These are phyloP conservation scores for Littorina saxatilis DNA, from an alignment of 1,140 invertebrate genomes.

Conservation along the genomic window DNA sequence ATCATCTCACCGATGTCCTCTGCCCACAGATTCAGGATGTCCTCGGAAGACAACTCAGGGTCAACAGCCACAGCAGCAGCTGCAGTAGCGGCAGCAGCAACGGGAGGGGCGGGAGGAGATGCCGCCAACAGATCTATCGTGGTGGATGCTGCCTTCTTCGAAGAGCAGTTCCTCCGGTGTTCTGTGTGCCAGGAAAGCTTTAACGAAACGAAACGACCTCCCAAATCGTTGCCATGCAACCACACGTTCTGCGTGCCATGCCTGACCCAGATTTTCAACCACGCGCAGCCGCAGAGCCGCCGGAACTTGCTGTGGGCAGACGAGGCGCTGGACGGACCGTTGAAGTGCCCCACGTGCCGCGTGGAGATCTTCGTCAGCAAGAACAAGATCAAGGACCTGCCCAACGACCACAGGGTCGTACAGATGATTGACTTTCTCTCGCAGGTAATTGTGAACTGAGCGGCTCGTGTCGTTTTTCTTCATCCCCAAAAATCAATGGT, in stretches of 20 bases:
- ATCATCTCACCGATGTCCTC: not conserved
- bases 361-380: slow-evolving; percentile 66
- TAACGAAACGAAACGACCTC: slow-evolving; percentile 57
- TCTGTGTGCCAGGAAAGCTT: slow-evolving; percentile 68
- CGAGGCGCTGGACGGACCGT: slow-evolving; percentile 58
- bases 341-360: slow-evolving; percentile 71
- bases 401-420: slow-evolving; percentile 68
- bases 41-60: not conserved
- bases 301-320: slow-evolving; percentile 56
- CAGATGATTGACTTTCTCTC: slow-evolving; percentile 73
- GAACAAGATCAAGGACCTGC: slow-evolving; percentile 63
- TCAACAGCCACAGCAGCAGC: not conserved
- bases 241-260: slow-evolving; percentile 71
- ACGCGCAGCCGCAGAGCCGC: slow-evolving; percentile 56
- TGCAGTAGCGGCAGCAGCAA: not conserved
- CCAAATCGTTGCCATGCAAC: slow-evolving; percentile 70
- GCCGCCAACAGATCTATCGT: slow-evolving; percentile 56
- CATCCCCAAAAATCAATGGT: too few species aligned
- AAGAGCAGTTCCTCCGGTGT: slow-evolving; percentile 70
- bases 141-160: slow-evolving; percentile 68
- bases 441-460: slow-evolving; percentile 38
- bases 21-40: slow-evolving; percentile 14
- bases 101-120: not conserved
- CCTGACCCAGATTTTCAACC: slow-evolving; percentile 65
- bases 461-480: too few species aligned